A percentile compares a stretch with the other conserved stretches of the same genome.
Conservation (phyloP, 2,113 vertebrate genomes). For the Dasyurus viverrinus region DNA sequence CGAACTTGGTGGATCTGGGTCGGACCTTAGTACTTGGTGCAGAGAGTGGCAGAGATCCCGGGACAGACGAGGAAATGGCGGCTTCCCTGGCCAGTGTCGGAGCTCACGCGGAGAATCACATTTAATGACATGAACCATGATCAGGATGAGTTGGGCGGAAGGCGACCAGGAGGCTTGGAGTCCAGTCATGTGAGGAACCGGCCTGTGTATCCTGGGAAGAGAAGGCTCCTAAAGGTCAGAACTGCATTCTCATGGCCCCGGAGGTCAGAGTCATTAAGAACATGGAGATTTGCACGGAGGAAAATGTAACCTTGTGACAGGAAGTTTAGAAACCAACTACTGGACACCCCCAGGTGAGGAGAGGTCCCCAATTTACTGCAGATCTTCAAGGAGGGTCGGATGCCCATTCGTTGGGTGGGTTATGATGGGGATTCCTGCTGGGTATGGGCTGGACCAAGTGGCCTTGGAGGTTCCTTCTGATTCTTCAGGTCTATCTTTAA, state of each 20-base stretch:
- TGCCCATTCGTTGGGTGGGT: neutral
- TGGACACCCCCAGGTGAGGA: neutral
- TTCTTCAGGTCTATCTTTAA: neutral
- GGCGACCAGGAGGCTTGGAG: neutral
- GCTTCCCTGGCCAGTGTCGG: neutral
- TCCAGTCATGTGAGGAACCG: neutral
- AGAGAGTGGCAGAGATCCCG: neutral
- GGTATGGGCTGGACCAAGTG: neutral
- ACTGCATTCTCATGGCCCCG: too few relatives aligned
- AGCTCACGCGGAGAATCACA: too few relatives aligned
- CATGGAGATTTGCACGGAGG: neutral
- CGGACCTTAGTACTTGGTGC: neutral
- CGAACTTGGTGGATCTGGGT: neutral
- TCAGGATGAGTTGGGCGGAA: too few relatives aligned
- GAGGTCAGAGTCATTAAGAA: neutral
- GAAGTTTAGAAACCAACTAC: neutral
- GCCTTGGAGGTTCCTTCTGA: neutral
- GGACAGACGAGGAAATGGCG: neutral
- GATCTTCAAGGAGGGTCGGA: neutral
- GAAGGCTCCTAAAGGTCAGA: too few relatives aligned
- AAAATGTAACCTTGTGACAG: neutral
- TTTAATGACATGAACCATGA: too few relatives aligned
- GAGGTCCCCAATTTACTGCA: neutral
- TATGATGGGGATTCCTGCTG: neutral
- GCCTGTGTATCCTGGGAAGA: too few relatives aligned